Conservation (phyloP, 2,113 vertebrate genomes). For the Dinomys branickii region DNA sequence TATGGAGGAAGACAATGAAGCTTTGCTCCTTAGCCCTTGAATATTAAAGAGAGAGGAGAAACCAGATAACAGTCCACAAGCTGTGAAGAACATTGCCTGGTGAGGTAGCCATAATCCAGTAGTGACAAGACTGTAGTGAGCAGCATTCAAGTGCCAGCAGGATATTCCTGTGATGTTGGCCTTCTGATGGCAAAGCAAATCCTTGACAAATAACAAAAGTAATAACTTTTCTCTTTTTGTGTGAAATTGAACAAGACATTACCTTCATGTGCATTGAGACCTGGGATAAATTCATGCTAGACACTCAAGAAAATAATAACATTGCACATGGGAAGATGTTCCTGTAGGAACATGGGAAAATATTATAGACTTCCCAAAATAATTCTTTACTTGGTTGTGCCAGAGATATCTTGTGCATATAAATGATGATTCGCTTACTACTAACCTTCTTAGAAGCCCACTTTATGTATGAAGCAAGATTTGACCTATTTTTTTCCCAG, state of each 20-base stretch:
- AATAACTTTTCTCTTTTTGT: background rate
- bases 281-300: background rate
- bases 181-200: background rate
- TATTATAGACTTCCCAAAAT: background rate
- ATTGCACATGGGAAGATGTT: background rate
- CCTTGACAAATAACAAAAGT: background rate
- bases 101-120: background rate
- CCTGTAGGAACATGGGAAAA: background rate
- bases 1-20: background rate
- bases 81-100: background rate
- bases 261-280: background rate
- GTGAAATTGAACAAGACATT: background rate
- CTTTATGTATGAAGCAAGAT: background rate
- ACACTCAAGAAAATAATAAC: background rate
- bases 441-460: background rate
- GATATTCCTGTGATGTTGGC: background rate
- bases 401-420: background rate
- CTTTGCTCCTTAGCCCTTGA: background rate
- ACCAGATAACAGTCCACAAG: background rate
- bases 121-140: background rate
- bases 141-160: background rate
- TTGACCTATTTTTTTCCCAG: background rate
- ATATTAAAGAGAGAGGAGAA: background rate
- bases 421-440: background rate
- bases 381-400: background rate